Evolutionary conservation across 1,140 invertebrate genomes (phyloP).

Genomic region (Danaus melanippus): DNA sequence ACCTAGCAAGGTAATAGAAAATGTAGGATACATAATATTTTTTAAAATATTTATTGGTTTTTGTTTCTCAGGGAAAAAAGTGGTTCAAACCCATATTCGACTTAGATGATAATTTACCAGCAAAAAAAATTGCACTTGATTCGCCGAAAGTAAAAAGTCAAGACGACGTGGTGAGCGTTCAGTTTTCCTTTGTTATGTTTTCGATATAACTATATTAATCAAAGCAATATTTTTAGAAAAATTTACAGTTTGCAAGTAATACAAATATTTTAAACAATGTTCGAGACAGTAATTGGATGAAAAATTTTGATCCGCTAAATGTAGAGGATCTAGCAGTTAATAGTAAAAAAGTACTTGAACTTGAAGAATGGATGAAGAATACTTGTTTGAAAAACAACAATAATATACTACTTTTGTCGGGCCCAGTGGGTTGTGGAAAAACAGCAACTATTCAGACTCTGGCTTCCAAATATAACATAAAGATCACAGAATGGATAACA

Average conservation of each 20-base stretch:
- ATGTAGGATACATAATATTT: not conserved
- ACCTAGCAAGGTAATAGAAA: too few species aligned
- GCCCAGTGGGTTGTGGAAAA: conserved; percentile 82
- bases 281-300: conserved; percentile 70
- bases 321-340: conserved; percentile 75
- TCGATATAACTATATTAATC: too few species aligned
- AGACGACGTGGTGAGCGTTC: not conserved
- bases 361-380: conserved; percentile 73
- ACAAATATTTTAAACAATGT: conserved; percentile 15
- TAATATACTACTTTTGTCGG: conserved; percentile 77
- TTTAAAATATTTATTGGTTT: not conserved
- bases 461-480: conserved; percentile 73
- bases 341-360: conserved; percentile 75
- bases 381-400: conserved; percentile 46
- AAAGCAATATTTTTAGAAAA: conserved; percentile 1
- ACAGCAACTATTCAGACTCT: conserved; percentile 75
- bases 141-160: conserved; percentile 3
- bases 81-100: conserved; percentile 60
- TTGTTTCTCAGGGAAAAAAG: conserved; percentile 31
- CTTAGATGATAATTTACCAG: conserved; percentile 34
- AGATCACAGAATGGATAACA: conserved; percentile 81
- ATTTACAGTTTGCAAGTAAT: not conserved
- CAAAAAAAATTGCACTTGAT: conserved; percentile 18
- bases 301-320: conserved; percentile 69
- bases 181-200: too few species aligned